Evolutionary conservation across 2,797 vertebrate species (phyloP).

Genomic region (Alauda arvensis): DNA sequence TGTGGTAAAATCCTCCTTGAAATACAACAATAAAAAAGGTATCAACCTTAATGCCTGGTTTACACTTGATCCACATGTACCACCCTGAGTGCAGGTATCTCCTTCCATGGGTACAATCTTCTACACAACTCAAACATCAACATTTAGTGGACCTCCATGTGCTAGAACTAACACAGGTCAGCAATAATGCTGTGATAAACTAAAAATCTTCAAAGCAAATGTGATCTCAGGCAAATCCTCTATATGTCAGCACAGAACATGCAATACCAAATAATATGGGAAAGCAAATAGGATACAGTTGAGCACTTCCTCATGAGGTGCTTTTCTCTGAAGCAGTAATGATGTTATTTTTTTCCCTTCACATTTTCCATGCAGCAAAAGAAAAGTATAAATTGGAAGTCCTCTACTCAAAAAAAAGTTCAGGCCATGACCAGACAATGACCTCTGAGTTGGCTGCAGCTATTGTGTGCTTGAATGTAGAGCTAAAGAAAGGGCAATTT

Average conservation of each 20-base stretch:
- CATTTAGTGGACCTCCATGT: background rate
- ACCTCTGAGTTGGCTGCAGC: constrained; percentile 18
- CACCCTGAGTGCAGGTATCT: background rate
- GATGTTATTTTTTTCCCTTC: constrained; percentile 8
- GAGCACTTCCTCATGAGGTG: background rate
- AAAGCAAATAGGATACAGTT: background rate
- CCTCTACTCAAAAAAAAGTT: background rate
- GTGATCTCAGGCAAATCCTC: background rate
- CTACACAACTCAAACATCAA: background rate
- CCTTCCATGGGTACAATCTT: background rate
- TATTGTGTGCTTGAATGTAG: constrained; percentile 41
- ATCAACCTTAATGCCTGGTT: background rate
- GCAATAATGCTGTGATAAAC: background rate
- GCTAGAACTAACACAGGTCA: background rate
- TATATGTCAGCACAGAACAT: background rate
- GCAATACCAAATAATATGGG: background rate
- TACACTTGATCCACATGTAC: background rate
- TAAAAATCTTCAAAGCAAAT: background rate
- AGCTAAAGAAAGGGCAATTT: constrained; percentile 42
- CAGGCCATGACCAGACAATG: constrained; percentile 32
- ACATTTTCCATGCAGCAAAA: background rate
- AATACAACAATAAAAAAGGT: background rate
- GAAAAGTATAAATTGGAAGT: background rate
- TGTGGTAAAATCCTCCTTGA: background rate
- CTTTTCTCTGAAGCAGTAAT: constrained; percentile 9